Evolutionary conservation across 2,113 vertebrate genomes (phyloP).

Genomic region (Lutjanus erythropterus): DNA sequence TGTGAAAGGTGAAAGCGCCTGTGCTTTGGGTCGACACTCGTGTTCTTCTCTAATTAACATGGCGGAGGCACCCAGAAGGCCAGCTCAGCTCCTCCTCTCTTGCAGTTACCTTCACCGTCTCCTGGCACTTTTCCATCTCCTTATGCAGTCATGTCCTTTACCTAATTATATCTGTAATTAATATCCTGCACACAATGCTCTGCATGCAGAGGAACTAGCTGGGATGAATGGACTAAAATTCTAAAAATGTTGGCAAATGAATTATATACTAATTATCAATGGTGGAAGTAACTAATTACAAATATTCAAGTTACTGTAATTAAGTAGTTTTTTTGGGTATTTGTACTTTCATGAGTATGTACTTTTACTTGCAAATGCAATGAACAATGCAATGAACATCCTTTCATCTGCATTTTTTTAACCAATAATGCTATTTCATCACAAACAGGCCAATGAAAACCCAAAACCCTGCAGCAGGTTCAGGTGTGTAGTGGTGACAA

Average conservation of each 20-base stretch:
- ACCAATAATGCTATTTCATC: no score
- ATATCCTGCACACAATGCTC: constrained; percentile 56
- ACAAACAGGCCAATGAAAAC: no score
- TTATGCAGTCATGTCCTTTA: constrained; percentile 60
- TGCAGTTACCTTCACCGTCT: constrained; percentile 54
- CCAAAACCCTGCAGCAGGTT: no score
- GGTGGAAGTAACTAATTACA: no score
- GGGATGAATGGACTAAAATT: constrained; percentile 1
- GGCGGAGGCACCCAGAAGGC: constrained; percentile 8
- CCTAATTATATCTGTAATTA: constrained; percentile 78
- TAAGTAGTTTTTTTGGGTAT: no score
- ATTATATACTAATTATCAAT: background rate
- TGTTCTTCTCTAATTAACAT: constrained; percentile 73
- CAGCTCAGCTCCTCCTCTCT: constrained; percentile 16
- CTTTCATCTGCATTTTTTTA: no score
- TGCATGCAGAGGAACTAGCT: constrained; percentile 31
- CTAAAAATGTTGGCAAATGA: background rate
- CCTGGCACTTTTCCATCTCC: constrained; percentile 70
- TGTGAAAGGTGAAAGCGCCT: constrained; percentile 42
- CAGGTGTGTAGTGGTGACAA: no score
- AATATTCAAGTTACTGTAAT: no score
- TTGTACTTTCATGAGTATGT: no score
- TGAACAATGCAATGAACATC: no score
- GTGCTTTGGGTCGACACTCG: constrained; percentile 42
- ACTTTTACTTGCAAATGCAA: no score